Evolutionary conservation across 1,140 invertebrate species (phyloP).

Genomic region (Brachionus paranguensis): DNA sequence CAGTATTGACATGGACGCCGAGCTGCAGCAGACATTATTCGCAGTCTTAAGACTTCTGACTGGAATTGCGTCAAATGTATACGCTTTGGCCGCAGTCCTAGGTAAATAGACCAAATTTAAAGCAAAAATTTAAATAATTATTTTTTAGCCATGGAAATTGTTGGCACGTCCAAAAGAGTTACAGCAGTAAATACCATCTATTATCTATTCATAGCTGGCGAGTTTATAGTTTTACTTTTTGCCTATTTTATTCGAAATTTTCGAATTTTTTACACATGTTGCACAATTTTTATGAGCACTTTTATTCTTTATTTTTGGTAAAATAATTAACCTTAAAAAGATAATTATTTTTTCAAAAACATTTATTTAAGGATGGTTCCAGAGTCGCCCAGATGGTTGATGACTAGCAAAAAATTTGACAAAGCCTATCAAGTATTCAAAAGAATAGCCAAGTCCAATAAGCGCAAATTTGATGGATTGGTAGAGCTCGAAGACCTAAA

Average conservation of each 20-base stretch:
- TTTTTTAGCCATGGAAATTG: slow-evolving; percentile 20
- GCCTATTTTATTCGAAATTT: slow-evolving; percentile 39
- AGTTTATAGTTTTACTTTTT: slow-evolving; percentile 25
- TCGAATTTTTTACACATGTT: neutral
- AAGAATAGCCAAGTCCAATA: slow-evolving; percentile 25
- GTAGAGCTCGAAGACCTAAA: neutral
- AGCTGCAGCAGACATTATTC: neutral
- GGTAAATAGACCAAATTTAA: neutral
- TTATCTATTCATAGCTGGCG: slow-evolving; percentile 18
- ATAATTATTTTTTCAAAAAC: neutral
- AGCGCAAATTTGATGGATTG: neutral
- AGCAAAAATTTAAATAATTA: neutral
- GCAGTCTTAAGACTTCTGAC: neutral
- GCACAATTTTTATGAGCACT: neutral
- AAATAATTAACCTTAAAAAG: neutral
- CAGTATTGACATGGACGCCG: neutral
- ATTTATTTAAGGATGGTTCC: neutral
- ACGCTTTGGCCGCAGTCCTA: neutral
- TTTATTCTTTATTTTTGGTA: slow-evolving; percentile 20
- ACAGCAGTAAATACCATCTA: slow-evolving; percentile 17
- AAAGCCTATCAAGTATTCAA: neutral
- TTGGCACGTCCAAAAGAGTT: slow-evolving; percentile 1
- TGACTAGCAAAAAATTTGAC: neutral
- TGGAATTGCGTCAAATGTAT: slow-evolving; percentile 17
- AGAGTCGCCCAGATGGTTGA: slow-evolving; percentile 27